Percentiles rank a stretch among this genome's conserved stretches.
phyloP scores from a whole-genome alignment of 1,140 invertebrate genomes.

The Plodia interpunctella region DNA sequence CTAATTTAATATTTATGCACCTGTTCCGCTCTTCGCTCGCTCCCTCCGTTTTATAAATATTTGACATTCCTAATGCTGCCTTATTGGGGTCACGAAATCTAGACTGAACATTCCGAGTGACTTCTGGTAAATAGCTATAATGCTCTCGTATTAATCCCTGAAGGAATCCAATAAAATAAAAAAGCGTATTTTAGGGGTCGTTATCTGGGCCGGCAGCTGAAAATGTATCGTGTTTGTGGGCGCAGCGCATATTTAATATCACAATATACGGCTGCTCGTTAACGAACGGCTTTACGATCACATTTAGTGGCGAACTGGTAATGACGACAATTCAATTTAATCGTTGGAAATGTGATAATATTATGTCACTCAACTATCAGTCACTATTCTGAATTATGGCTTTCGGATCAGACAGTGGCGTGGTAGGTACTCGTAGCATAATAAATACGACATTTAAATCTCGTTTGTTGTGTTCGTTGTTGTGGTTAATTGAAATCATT shows the following conservation, averaged over 20 bases:
- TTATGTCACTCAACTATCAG: conserved; percentile 3
- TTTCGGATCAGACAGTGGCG: too few species aligned
- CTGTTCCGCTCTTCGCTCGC: not conserved
- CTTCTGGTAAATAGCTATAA: conserved; percentile 2
- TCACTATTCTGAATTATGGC: too few species aligned
- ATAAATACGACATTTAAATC: too few species aligned
- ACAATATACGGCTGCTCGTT: conserved; percentile 2
- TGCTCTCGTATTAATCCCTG: conserved; percentile 2
- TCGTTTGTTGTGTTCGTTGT: too few species aligned
- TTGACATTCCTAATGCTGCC: not conserved
- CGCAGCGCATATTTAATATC: conserved; percentile 3
- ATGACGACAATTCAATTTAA: conserved; percentile 5
- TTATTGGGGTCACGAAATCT: conserved; percentile 13
- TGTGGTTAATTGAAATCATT: too few species aligned
- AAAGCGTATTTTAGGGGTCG: conserved; percentile 9
- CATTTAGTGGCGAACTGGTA: conserved; percentile 5
- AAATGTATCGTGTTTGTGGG: conserved; percentile 1
- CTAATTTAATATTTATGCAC: not conserved
- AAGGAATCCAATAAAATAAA: conserved; percentile 13
- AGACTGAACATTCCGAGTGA: not conserved
- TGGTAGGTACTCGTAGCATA: too few species aligned
- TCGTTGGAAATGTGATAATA: not conserved
- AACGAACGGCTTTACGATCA: not conserved
- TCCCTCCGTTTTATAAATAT: not conserved
- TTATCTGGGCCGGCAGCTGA: conserved; percentile 12